phyloP scores from a whole-genome alignment of 2,113 vertebrate species.

The Oreocharis arfaki region DNA sequence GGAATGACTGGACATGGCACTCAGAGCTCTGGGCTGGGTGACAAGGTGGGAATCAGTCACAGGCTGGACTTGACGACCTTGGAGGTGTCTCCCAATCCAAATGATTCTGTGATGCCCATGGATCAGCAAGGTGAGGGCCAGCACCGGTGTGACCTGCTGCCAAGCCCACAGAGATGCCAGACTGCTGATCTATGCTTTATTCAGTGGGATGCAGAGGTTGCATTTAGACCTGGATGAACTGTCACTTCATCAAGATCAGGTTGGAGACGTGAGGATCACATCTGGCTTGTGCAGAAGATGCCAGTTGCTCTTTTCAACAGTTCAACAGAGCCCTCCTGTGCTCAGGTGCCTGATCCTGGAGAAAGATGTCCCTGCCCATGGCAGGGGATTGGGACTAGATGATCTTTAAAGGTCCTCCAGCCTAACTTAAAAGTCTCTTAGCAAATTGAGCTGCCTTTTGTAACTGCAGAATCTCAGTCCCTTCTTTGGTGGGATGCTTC shows the following conservation, averaged over 20 bases:
- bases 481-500: not conserved
- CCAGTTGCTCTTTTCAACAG: not conserved
- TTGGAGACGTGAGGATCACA: not conserved
- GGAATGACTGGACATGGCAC: not conserved
- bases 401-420: not conserved
- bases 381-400: not conserved
- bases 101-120: not conserved
- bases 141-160: not conserved
- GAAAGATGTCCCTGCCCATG: not conserved
- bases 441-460: not conserved
- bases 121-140: not conserved
- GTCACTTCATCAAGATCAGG: not conserved
- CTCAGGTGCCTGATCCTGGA: not conserved
- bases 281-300: not conserved
- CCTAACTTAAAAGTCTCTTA: not conserved
- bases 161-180: not conserved
- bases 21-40: not conserved
- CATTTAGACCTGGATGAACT: not conserved
- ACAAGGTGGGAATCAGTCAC: not conserved
- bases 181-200: not conserved
- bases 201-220: not conserved
- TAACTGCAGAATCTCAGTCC: not conserved
- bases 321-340: rapidly evolving
- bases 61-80: not conserved
- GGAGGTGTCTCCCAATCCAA: not conserved